A percentile compares a stretch with the other conserved stretches of the same genome.
phyloP scores from a whole-genome alignment of 2,797 vertebrate species.

The Parauchenoglanis ngamensis region DNA sequence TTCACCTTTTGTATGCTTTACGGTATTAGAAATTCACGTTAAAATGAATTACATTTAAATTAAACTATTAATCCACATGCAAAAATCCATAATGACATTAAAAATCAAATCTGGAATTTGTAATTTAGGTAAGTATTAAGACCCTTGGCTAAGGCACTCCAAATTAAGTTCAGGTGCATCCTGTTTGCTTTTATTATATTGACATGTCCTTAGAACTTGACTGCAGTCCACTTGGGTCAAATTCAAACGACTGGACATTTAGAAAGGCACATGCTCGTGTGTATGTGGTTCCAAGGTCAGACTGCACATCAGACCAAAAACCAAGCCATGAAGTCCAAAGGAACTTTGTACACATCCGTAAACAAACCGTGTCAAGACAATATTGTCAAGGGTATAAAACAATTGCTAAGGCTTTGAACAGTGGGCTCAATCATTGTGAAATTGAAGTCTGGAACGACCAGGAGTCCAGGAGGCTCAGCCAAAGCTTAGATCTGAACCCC shows the following conservation, averaged over 20 bases:
- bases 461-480: not conserved
- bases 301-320: not conserved
- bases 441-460: not conserved
- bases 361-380: not conserved
- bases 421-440: not conserved
- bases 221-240: not conserved
- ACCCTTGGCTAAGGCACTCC: not conserved
- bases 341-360: not conserved
- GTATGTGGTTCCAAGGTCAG: not conserved
- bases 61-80: not conserved
- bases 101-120: not conserved
- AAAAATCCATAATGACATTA: not conserved
- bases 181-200: not conserved
- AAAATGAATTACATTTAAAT: not conserved
- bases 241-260: not conserved
- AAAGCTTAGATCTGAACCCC: not conserved
- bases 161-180: not conserved
- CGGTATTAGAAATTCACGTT: not conserved
- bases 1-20: not conserved
- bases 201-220: not conserved
- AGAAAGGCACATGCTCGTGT: not conserved
- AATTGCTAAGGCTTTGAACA: not conserved
- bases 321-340: not conserved
- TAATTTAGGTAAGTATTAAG: not conserved
- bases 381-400: not conserved